These are phyloP conservation scores for Gambelia wislizenii DNA, from an alignment of 2,797 vertebrate species.

Conservation along the genomic window DNA sequence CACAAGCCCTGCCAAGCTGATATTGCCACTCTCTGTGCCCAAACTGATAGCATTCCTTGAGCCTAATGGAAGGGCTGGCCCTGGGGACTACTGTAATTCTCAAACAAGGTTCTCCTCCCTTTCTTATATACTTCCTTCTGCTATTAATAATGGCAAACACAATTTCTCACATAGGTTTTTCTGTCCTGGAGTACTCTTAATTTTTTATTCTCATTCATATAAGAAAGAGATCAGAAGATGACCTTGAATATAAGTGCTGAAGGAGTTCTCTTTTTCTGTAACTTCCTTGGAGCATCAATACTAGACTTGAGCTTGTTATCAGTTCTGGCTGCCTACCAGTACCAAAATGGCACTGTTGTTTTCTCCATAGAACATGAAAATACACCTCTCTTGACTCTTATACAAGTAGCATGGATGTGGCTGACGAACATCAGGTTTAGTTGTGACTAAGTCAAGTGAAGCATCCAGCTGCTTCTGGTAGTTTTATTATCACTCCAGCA, in stretches of 20 bases:
- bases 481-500: conserved; percentile 1
- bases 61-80: too few species aligned
- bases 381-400: not conserved
- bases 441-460: conserved; percentile 12
- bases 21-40: too few species aligned
- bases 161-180: too few species aligned
- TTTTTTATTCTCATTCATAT: not conserved
- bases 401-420: not conserved
- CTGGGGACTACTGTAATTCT: too few species aligned
- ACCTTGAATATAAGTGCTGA: not conserved
- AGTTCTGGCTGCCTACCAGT: not conserved
- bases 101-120: too few species aligned
- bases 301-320: conserved; percentile 1
- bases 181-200: not conserved
- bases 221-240: not conserved
- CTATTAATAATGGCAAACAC: too few species aligned
- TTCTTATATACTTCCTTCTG: too few species aligned
- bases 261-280: not conserved
- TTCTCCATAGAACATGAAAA: not conserved
- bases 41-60: too few species aligned
- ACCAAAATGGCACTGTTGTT: not conserved
- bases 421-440: conserved; percentile 11
- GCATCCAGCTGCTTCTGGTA: not conserved
- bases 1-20: too few species aligned
- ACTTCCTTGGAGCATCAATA: not conserved